Conservation (phyloP, 2,888 invertebrate genomes). For the Mactromeris polynyma region DNA sequence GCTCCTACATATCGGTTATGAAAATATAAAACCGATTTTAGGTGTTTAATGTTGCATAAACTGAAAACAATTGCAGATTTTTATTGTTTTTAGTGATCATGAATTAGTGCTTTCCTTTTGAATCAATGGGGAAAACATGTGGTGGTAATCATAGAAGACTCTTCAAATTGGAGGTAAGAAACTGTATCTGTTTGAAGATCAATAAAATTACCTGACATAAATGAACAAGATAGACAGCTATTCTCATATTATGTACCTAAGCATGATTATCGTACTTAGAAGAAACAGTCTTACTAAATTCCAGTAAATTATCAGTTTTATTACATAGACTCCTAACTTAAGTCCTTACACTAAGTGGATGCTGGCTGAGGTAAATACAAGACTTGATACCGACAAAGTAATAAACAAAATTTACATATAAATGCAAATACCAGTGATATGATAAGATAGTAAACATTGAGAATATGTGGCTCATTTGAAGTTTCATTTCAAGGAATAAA, state of each 20-base stretch:
- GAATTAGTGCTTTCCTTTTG: constrained; percentile 5
- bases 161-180: constrained; percentile 17
- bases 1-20: background rate
- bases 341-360: background rate
- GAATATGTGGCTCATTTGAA: background rate
- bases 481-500: too few relatives aligned
- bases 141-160: background rate
- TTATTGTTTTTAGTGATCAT: background rate
- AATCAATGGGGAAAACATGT: background rate
- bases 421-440: background rate
- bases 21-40: background rate
- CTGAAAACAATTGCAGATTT: constrained; percentile 4
- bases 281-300: background rate
- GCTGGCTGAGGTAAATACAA: background rate
- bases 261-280: background rate
- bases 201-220: constrained; percentile 20
- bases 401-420: background rate
- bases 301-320: constrained; percentile 1
- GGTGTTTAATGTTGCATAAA: constrained; percentile 7
- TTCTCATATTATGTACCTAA: background rate
- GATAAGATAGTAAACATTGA: background rate
- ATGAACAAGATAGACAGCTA: background rate
- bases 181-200: constrained; percentile 19
- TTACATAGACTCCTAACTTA: background rate
- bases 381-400: background rate